Conservation (phyloP, 2,888 invertebrate species). For the Zygogramma bicolorata region DNA sequence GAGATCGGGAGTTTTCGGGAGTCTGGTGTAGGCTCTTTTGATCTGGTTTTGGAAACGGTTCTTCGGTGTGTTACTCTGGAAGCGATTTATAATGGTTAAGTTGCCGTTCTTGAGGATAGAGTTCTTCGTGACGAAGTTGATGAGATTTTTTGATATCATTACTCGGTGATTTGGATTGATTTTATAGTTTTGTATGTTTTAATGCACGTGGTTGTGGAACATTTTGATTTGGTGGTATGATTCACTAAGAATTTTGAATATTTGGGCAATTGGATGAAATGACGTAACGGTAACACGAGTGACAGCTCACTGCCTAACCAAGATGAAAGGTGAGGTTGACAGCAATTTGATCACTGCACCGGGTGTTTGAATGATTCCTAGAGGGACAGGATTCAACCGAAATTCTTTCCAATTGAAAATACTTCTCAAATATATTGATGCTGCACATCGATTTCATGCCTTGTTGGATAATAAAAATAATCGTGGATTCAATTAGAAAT, state of each 20-base stretch:
- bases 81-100: not conserved
- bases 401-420: too few relatives aligned
- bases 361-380: too few relatives aligned
- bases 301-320: not conserved
- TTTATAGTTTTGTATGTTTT: not conserved
- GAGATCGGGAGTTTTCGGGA: conserved; percentile 62
- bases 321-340: not conserved
- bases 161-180: conserved; percentile 26
- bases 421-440: too few relatives aligned
- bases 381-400: too few relatives aligned
- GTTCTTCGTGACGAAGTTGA: conserved; percentile 8
- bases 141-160: conserved; percentile 28
- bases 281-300: not conserved
- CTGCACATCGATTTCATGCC: too few relatives aligned
- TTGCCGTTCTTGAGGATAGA: conserved; percentile 18
- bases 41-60: not conserved
- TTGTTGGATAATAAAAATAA: too few relatives aligned
- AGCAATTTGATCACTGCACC: not conserved
- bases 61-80: not conserved
- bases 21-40: conserved; percentile 33
- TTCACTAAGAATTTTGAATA: conserved; percentile 17
- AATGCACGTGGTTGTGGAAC: not conserved
- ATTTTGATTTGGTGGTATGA: not conserved
- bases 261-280: not conserved
- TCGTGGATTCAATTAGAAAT: too few relatives aligned